Evolutionary conservation across 2,888 invertebrate genomes (phyloP).

Genomic region (Priocnemis perturbator): DNA sequence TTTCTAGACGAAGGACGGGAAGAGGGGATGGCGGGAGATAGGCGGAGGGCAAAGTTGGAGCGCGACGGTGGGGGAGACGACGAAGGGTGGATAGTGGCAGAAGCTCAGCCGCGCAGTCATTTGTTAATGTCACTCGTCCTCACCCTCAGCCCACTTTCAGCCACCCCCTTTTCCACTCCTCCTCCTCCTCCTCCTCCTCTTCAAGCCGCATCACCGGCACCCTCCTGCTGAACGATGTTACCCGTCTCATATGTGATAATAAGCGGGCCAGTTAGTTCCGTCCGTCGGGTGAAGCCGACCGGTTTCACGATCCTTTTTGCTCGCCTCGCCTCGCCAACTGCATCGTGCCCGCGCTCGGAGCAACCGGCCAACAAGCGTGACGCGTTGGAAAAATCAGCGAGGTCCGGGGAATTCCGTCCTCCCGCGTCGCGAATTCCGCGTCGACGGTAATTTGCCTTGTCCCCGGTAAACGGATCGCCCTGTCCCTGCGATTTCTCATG

Average conservation of each 20-base stretch:
- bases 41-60: constrained; percentile 21
- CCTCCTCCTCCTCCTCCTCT: constrained; percentile 4
- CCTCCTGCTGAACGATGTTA: constrained; percentile 33
- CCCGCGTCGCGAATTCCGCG: too few species aligned
- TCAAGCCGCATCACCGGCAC: constrained; percentile 21
- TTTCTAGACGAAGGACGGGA: constrained; percentile 19
- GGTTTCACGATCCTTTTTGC: not conserved
- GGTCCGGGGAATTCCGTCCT: too few species aligned
- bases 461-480: too few species aligned
- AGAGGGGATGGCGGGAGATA: constrained; percentile 6
- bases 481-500: too few species aligned
- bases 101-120: constrained; percentile 62
- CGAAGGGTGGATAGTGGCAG: constrained; percentile 34
- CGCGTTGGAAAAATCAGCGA: too few species aligned
- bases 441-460: too few species aligned
- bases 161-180: not conserved
- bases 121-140: constrained; percentile 64
- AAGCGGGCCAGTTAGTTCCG: constrained; percentile 50
- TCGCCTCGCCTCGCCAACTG: too few species aligned
- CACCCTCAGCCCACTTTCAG: constrained; percentile 9
- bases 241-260: constrained; percentile 52
- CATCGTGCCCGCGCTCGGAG: too few species aligned
- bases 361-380: too few species aligned
- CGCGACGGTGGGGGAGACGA: not conserved
- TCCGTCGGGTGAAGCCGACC: constrained; percentile 18